phyloP scores from a whole-genome alignment of 2,888 invertebrate species.

The Cataglyphis cursor region DNA sequence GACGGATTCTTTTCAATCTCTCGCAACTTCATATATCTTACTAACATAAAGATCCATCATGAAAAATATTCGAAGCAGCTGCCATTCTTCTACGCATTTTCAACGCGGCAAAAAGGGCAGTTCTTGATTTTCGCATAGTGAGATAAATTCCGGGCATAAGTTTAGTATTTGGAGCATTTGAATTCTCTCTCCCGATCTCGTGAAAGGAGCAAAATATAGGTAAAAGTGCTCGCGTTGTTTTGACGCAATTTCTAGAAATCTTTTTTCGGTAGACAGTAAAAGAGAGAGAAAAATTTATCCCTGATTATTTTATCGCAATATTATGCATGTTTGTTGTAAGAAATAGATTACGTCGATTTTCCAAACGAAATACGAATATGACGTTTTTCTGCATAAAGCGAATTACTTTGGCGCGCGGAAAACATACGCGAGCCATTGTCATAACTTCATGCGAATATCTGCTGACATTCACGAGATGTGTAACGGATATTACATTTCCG shows the following conservation, averaged over 20 bases:
- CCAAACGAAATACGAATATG: background rate
- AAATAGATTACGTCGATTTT: background rate
- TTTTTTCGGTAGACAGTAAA: background rate
- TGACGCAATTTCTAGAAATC: background rate
- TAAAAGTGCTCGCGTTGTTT: background rate
- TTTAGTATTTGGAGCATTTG: background rate
- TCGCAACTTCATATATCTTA: background rate
- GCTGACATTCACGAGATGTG: conserved; percentile 69
- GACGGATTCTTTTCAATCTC: background rate
- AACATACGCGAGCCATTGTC: conserved; percentile 70
- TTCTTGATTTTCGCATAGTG: background rate
- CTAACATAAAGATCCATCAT: background rate
- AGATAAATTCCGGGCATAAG: background rate
- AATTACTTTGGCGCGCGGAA: conserved; percentile 20
- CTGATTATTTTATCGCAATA: background rate
- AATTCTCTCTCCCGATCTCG: background rate
- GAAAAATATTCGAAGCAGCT: conserved; percentile 5
- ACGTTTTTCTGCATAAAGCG: background rate
- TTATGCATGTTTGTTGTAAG: background rate
- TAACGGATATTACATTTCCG: conserved; percentile 75
- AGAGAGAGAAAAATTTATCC: background rate
- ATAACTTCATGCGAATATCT: conserved; percentile 58
- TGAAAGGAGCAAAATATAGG: background rate
- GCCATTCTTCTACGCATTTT: background rate
- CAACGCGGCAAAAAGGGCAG: background rate